Conservation (phyloP, 2,888 invertebrate species). For the Horisme vitalbata region DNA sequence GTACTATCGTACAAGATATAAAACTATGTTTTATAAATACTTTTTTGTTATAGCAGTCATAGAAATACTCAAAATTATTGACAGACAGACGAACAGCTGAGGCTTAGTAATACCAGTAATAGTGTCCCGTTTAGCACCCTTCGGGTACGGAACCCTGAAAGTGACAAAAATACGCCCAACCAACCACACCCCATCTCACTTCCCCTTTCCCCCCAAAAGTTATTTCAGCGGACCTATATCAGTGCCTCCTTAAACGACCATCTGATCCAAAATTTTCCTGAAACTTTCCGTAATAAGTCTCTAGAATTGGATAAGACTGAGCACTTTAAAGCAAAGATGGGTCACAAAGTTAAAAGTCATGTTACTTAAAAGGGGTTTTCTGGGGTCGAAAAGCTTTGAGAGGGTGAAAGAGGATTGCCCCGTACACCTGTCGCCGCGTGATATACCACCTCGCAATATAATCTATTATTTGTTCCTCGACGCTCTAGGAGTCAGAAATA, state of each 20-base stretch:
- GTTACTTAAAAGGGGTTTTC: slow-evolving; percentile 80
- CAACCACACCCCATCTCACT: neutral
- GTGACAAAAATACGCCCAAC: neutral
- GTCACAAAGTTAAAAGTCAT: slow-evolving; percentile 82
- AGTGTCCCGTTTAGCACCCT: too few species aligned
- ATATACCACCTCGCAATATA: slow-evolving; percentile 53
- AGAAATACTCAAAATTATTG: too few species aligned
- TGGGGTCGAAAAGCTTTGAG: slow-evolving; percentile 68
- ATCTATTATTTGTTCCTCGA: slow-evolving; percentile 44
- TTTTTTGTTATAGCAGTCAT: too few species aligned
- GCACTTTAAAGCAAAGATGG: slow-evolving; percentile 76
- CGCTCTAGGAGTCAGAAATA: slow-evolving; percentile 29
- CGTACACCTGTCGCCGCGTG: slow-evolving; percentile 69
- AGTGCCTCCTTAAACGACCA: slow-evolving; percentile 32
- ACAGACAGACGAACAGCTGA: too few species aligned
- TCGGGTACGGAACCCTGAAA: too few species aligned
- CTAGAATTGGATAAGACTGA: slow-evolving; percentile 65
- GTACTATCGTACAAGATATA: too few species aligned
- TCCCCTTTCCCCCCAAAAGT: slow-evolving; percentile 1
- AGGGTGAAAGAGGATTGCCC: slow-evolving; percentile 71
- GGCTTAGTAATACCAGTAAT: too few species aligned
- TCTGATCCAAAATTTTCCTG: slow-evolving; percentile 41
- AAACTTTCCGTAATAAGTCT: slow-evolving; percentile 49
- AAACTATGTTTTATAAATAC: too few species aligned
- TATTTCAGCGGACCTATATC: slow-evolving; percentile 7